Percentiles rank a stretch among this genome's conserved stretches.
Evolutionary conservation across 2,113 vertebrate species (phyloP).

Genomic region (Vulpes vulpes): DNA sequence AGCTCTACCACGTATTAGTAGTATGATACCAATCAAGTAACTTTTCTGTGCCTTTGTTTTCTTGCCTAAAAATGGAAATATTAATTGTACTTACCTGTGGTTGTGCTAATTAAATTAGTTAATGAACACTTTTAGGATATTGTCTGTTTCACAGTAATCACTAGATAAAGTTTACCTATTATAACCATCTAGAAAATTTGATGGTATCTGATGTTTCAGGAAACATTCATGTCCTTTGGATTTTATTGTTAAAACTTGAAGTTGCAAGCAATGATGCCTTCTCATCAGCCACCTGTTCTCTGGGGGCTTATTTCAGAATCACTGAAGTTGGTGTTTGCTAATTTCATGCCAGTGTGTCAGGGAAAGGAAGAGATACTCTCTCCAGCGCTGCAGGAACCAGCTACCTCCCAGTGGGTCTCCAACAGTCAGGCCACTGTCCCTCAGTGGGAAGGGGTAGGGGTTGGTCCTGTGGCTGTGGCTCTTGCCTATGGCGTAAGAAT

Average conservation of each 20-base stretch:
- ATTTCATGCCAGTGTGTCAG: not conserved
- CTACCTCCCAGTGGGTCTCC: not conserved
- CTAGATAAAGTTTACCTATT: not conserved
- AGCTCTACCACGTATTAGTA: not conserved
- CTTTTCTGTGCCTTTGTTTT: not conserved
- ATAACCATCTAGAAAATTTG: not conserved
- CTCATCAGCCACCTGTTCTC: not conserved
- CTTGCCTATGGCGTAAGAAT: not conserved
- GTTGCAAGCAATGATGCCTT: not conserved
- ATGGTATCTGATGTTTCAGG: constrained; percentile 2
- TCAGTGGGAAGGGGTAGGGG: not conserved
- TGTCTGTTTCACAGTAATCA: not conserved
- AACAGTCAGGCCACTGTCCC: not conserved
- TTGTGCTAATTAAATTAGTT: not conserved
- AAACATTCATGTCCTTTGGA: not conserved
- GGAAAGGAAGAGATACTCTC: not conserved
- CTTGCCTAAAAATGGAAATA: not conserved
- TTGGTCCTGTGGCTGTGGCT: not conserved
- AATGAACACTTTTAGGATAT: not conserved
- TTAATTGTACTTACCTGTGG: not conserved
- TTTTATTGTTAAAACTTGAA: not conserved
- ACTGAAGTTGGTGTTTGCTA: not conserved
- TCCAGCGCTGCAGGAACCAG: not conserved
- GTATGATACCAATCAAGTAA: not conserved
- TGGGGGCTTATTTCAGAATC: not conserved